Evolutionary conservation across 53 echinoderm and acorn worm species (phyloP).

Genomic region (Holothuria leucospilota): DNA sequence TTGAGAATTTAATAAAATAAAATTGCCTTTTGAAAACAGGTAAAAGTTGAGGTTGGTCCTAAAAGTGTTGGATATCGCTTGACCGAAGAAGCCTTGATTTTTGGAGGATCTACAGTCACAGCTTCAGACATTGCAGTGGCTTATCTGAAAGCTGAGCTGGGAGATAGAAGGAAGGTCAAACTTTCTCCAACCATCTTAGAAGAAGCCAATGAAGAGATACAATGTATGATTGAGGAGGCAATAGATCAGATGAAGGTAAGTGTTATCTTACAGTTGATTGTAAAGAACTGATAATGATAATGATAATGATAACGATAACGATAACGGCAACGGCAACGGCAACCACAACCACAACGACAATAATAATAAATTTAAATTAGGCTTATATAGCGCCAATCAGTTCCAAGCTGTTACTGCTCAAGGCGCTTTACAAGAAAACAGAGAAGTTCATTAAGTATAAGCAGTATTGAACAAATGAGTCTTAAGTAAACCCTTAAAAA

Average conservation of each 20-base stretch:
- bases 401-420: too few species aligned
- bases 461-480: too few species aligned
- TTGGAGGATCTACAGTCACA: constrained; percentile 83
- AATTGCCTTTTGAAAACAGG: constrained; percentile 44
- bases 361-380: too few species aligned
- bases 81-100: constrained; percentile 63
- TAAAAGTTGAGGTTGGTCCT: constrained; percentile 74
- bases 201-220: constrained; percentile 72
- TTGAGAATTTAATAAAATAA: too few species aligned
- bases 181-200: constrained; percentile 57
- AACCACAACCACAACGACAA: too few species aligned
- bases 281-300: too few species aligned
- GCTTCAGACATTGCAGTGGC: constrained; percentile 89
- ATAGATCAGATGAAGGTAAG: constrained; percentile 93
- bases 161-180: constrained; percentile 51
- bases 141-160: constrained; percentile 64
- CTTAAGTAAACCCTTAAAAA: too few species aligned
- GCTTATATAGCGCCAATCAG: too few species aligned
- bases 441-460: too few species aligned
- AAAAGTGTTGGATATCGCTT: constrained; percentile 85
- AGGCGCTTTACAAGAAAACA: too few species aligned
- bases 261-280: neutral
- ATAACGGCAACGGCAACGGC: too few species aligned
- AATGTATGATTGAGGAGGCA: constrained; percentile 78
- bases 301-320: too few species aligned